Percentiles rank a stretch among this genome's conserved stretches.
Evolutionary conservation across 1,140 invertebrate genomes (phyloP).

Genomic region (Pseudachorutes palmiensis): DNA sequence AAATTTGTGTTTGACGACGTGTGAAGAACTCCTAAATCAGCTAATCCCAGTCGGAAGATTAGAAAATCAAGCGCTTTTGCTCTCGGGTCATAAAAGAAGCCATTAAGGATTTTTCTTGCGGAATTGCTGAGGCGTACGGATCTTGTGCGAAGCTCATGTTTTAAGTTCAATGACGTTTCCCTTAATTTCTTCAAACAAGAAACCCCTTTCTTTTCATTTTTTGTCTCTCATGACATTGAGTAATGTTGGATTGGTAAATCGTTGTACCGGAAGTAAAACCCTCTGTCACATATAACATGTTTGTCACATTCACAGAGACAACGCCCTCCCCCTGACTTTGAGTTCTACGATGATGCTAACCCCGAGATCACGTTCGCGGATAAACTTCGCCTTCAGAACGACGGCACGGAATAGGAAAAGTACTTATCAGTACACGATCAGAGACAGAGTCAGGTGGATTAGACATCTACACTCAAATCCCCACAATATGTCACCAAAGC

Average conservation of each 20-base stretch:
- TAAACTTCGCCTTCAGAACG: too few relatives aligned
- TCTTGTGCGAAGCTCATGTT: too few relatives aligned
- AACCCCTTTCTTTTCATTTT: background rate
- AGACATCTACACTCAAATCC: background rate
- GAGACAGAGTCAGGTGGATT: slow-evolving; percentile 5
- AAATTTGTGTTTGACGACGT: too few relatives aligned
- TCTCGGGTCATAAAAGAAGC: too few relatives aligned
- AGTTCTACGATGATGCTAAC: background rate
- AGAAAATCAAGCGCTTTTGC: too few relatives aligned
- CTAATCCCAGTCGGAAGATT: too few relatives aligned
- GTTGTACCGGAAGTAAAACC: background rate
- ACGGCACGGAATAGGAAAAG: background rate
- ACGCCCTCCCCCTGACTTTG: background rate
- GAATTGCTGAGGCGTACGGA: background rate
- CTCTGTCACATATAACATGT: background rate
- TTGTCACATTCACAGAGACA: background rate
- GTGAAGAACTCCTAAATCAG: too few relatives aligned
- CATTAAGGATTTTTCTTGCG: too few relatives aligned
- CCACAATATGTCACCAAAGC: background rate
- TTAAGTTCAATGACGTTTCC: too few relatives aligned
- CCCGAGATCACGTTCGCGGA: background rate
- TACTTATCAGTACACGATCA: background rate
- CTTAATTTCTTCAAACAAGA: background rate
- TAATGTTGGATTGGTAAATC: background rate
- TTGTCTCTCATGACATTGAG: background rate